These are phyloP conservation scores for Colossoma macropomum DNA, from an alignment of 2,113 vertebrate genomes.

Conservation along the genomic window DNA sequence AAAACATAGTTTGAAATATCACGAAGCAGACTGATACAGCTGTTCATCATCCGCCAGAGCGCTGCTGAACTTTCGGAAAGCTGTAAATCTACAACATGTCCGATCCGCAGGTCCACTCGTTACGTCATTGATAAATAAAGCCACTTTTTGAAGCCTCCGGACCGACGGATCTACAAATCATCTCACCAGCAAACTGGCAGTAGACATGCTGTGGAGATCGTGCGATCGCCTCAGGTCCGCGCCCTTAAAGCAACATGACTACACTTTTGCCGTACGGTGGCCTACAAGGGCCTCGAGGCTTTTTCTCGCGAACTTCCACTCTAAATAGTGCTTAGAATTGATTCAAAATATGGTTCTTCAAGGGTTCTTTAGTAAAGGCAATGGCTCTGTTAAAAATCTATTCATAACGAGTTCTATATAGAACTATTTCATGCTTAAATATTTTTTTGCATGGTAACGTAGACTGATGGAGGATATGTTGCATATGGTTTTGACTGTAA, in stretches of 20 bases:
- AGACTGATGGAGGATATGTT: no score
- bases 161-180: background rate
- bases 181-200: background rate
- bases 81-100: slow-evolving; percentile 6
- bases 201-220: background rate
- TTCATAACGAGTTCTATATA: no score
- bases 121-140: slow-evolving; percentile 23
- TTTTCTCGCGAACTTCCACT: no score
- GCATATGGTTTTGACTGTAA: no score
- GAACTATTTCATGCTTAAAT: no score
- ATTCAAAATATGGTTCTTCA: no score
- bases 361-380: no score
- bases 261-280: slow-evolving; percentile 31
- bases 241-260: background rate
- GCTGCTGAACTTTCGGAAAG: background rate
- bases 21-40: accelerated
- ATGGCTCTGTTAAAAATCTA: no score
- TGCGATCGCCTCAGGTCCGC: background rate
- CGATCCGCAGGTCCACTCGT: background rate
- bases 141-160: background rate
- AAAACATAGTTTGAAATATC: background rate
- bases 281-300: background rate
- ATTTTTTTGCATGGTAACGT: no score
- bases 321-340: no score
- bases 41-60: background rate